Conservation (phyloP, 2,888 invertebrate genomes). For the Chirona hameri region DNA sequence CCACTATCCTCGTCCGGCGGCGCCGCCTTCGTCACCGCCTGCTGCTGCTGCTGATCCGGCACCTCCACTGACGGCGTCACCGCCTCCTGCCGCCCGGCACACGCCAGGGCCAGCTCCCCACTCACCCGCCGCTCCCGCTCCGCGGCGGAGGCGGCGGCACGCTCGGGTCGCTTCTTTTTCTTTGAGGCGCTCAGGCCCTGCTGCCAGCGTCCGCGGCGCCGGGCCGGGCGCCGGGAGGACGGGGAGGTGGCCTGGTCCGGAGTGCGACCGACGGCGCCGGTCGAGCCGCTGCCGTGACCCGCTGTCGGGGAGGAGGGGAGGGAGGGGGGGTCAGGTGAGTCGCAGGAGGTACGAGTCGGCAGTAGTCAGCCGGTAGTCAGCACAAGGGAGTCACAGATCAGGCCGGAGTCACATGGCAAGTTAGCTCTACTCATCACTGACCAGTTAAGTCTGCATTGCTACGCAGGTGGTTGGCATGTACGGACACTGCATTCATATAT, state of each 20-base stretch:
- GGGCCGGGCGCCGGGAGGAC: not conserved
- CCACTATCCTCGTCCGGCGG: slow-evolving; percentile 24
- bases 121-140: not conserved
- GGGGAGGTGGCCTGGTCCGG: not conserved
- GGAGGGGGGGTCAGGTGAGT: too few relatives aligned
- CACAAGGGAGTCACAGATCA: too few relatives aligned
- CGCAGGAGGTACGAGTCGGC: too few relatives aligned
- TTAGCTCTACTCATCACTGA: too few relatives aligned
- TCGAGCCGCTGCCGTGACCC: not conserved
- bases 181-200: not conserved
- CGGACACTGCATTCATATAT: too few relatives aligned
- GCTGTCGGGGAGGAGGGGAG: not conserved
- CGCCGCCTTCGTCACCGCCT: not conserved
- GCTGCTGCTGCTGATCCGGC: not conserved
- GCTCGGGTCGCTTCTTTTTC: not conserved
- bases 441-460: too few relatives aligned
- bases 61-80: not conserved
- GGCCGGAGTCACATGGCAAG: too few relatives aligned
- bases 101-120: slow-evolving; percentile 13
- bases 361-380: too few relatives aligned
- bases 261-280: not conserved
- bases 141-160: not conserved
- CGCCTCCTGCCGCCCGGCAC: not conserved
- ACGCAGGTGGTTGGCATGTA: too few relatives aligned
- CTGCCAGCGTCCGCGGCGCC: not conserved